Evolutionary conservation across 1,140 invertebrate genomes (phyloP).

Genomic region (Meteorus sp.): DNA sequence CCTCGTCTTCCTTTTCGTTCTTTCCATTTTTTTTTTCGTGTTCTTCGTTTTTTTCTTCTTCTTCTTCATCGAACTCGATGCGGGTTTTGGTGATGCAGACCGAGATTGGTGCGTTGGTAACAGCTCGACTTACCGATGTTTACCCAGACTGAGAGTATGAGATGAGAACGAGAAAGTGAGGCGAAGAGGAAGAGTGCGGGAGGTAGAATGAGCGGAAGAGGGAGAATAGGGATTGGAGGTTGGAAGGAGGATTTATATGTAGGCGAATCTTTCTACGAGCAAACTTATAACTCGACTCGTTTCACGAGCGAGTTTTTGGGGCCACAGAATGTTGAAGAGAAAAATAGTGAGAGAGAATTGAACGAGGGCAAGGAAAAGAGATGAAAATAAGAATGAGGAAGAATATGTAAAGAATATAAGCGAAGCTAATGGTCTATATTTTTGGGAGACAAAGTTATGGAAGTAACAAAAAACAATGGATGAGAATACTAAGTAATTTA

Average conservation of each 20-base stretch:
- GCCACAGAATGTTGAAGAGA: too few relatives aligned
- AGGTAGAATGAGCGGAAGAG: conserved; percentile 4
- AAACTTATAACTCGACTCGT: conserved; percentile 26
- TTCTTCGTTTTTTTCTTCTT: too few relatives aligned
- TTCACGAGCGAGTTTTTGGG: conserved; percentile 2
- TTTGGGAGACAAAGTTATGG: neutral
- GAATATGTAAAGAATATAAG: too few relatives aligned
- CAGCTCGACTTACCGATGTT: conserved; percentile 39
- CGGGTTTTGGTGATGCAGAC: too few relatives aligned
- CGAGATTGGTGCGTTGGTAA: too few relatives aligned
- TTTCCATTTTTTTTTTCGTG: too few relatives aligned
- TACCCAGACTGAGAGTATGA: conserved; percentile 36
- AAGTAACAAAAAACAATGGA: conserved; percentile 2
- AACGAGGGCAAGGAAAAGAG: neutral
- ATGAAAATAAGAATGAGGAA: conserved; percentile 10
- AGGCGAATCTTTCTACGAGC: conserved; percentile 13
- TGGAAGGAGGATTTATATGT: conserved; percentile 25
- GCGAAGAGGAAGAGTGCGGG: neutral
- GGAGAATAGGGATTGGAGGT: conserved; percentile 14
- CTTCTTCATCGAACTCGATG: too few relatives aligned
- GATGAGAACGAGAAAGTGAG: neutral
- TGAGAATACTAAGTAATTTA: neutral
- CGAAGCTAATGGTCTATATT: conserved; percentile 13
- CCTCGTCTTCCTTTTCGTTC: too few relatives aligned
- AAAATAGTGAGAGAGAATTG: too few relatives aligned